Base-by-base conservation (phyloP, 2,888 invertebrate species). In the Schrankia costaestrigalis region DNA sequence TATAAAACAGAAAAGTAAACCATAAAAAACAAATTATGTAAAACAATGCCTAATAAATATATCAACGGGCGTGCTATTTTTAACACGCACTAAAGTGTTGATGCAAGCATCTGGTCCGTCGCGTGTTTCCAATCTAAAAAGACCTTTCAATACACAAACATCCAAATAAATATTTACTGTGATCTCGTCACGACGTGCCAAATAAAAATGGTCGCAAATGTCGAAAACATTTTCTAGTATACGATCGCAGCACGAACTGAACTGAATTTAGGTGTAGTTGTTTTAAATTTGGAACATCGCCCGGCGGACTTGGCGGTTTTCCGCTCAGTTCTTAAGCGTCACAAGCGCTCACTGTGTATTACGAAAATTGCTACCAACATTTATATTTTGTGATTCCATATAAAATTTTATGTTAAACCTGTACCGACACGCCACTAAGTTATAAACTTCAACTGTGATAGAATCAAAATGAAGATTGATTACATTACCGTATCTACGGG, bases 271-370 rank as follows among this genome's bases (percentile, higher is more conserved):
- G 74, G 68, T 72, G 72, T 75, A 66, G 72, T 70, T 71, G 82
- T 73, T 80, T 78, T 79, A 80, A 75, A 71, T 78, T 85, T 87
- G 86, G 87, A 83, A 63, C 80, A 35, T 39, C 71, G 87, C 87
- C 87, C 82, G 76, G 75, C 63, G 59, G 55, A 71, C 61, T 74
- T 66, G 69, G 72, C 77, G 71, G 61, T 70, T 67, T 61, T 49
- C 59, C 56, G 63, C 61, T 63, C 75, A 75, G 78, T 81, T 61
- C 61, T 55, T 56, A 55, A 56, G 68, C 69, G 70, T 62, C 63
- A 47, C 58, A 70, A 70, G 70, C 66, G 62, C 61, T 64, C 57
- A 54, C 58, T 54, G 65, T n/a, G n/a, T 72, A 68, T 67, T 60
- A 57, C 54, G 55, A 66, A 76, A 69, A 65, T 60, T 64, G 61